Evolutionary conservation across 2,797 vertebrate species (phyloP).

Genomic region (Scolopax bukidnonensis): DNA sequence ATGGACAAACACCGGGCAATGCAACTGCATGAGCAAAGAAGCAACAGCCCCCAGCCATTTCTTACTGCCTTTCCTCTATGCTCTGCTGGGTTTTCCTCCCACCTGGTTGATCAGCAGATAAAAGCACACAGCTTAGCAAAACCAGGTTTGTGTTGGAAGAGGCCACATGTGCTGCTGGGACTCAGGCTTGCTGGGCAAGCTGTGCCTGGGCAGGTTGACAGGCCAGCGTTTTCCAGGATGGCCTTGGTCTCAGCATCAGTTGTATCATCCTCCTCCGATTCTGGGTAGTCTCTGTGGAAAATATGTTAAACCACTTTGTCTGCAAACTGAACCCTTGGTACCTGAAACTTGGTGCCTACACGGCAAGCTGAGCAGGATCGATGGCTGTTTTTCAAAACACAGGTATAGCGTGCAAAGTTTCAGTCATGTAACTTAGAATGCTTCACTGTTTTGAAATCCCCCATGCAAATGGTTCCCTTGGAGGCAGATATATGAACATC

Average conservation of each 20-base stretch:
- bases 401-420: fast-evolving
- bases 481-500: background rate
- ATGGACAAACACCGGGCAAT: background rate
- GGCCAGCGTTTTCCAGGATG: background rate
- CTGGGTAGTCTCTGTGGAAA: background rate
- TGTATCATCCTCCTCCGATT: background rate
- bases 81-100: background rate
- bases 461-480: background rate
- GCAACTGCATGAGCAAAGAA: background rate
- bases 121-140: background rate
- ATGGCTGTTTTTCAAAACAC: background rate
- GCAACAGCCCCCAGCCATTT: fast-evolving
- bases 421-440: background rate
- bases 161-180: fast-evolving
- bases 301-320: background rate
- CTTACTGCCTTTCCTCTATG: background rate
- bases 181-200: background rate
- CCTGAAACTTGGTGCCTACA: background rate
- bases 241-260: background rate
- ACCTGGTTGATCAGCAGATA: background rate
- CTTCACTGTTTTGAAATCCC: background rate
- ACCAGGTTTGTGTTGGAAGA: background rate
- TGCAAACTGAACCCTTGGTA: background rate
- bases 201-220: background rate
- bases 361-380: background rate